Evolutionary conservation across 2,888 invertebrate genomes (phyloP), one percentile per base, ranked within the genome.

Genomic region (Folsomia candida): DNA sequence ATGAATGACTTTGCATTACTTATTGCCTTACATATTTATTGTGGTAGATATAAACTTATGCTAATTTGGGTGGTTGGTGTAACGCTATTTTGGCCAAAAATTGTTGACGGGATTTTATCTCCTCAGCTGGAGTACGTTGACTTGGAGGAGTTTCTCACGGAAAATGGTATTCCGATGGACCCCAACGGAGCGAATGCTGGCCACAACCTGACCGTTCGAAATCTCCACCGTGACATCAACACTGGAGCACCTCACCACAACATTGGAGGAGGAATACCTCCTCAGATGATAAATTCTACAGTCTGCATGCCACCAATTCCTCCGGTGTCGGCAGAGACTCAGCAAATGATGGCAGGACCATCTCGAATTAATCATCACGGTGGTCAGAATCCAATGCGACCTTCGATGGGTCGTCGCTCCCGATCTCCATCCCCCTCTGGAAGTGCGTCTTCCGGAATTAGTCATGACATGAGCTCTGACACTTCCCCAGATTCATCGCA

Each of bases 91-190:
- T 37, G 37, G 37, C 14, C 14, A 37, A 37, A 37, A 37, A 9
- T 37, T 37, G 14, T 14, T 37, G 37, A 14, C 37, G 4, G 37
- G 4, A 37, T 37, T 37, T 37, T 9, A 37, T 37, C 37, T 37
- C 14, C 65, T n/a, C 76, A 81, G 80, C 87, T 88, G 80, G 87
- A 94, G 92, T 96, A 95, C 85, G 95, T 96, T 86, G 96, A 96
- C 86, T 87, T 97, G 86, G 96, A 97, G 86, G 96, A 96, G 86
- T 96, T 96, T 86, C 89, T 96, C 82, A 93, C 92, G 82, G 96
- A 96, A 86, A 96, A 95, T 84, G 94, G 93, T 81, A 93, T 94
- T 85, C 93, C 93, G 78, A 89, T 91, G 84, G 93, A 93, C 83
- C 71, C 71, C 14, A 69, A 68, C n/a, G 64, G 29, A 25, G 14